Evolutionary conservation across 2,888 invertebrate species (phyloP), one percentile per base, ranked within the genome.

Genomic region (Agrochola litura): DNA sequence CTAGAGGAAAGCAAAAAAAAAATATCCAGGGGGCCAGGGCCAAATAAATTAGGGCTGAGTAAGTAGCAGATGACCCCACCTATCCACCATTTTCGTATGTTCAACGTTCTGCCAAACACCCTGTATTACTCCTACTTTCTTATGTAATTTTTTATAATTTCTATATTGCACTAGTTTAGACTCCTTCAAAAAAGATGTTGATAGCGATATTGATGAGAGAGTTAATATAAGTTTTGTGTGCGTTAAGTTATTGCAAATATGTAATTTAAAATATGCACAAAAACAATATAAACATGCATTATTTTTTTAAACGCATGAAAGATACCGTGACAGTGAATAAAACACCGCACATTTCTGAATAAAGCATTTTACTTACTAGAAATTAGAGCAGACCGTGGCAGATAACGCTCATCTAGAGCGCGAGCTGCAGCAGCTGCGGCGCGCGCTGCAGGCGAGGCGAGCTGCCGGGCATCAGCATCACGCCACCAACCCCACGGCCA

Each of bases 331-430:
- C 25, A 37, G 1, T 12, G 5, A 73, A 46, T 22, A 5, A 25
- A 78, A n/a, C 0, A 10, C 22, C 5, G 16, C 10, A 25, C 2
- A 30, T 5, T 16, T 14, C 6, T 12, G 43, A 41, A 58, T n/a
- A 37, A 43, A 25, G 10, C 22, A 8, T 58, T 8, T 22, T 22
- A 52, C 14, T 65, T 1, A 66, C 61, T 92, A 98, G 98, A 98
- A 98, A 97, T 95, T 99, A 86, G 99, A 99, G 95, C 99, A 99
- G 94, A 99, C 99, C 0, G 98, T 99, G 30, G 98, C 98, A 3
- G 99, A 99, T 88, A 99, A 99, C 92, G 98, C 98, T 12, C 97
- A 98, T 2, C 94, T 99, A 81, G 99, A 99, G 94, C 98, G 99
- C 82, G 99, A 99, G 92, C 95, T 99, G 85, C 97, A 99, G 71